These are phyloP conservation scores for Drosophila mayri DNA, from an alignment of 1,140 invertebrate genomes.

Conservation along the genomic window DNA sequence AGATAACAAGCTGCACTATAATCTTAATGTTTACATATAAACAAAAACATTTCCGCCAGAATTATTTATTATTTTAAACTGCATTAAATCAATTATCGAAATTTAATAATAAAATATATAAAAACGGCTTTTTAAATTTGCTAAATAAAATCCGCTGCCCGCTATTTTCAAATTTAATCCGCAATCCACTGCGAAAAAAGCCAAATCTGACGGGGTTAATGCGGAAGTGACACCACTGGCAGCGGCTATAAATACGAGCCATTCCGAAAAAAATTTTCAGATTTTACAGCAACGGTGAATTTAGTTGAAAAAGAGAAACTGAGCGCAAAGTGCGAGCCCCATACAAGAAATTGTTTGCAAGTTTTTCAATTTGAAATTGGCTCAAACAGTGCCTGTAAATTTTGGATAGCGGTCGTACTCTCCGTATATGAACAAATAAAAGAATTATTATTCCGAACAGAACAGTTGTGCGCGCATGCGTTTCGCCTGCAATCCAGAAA, in stretches of 20 bases:
- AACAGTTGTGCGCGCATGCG: slow-evolving; percentile 49
- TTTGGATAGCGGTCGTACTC: slow-evolving; percentile 62
- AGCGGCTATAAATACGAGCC: slow-evolving; percentile 11
- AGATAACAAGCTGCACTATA: no score
- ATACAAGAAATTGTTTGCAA: slow-evolving; percentile 5
- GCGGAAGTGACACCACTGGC: neutral
- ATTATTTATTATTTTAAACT: no score
- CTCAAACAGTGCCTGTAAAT: neutral
- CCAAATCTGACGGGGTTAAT: neutral
- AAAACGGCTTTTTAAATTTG: no score
- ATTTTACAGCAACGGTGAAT: slow-evolving; percentile 3
- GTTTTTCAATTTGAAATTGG: slow-evolving; percentile 1
- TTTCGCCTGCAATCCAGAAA: slow-evolving; percentile 39
- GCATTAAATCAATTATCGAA: no score
- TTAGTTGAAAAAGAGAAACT: neutral
- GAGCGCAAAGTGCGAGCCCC: slow-evolving; percentile 3
- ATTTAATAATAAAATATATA: no score
- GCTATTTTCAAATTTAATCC: no score
- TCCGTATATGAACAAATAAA: slow-evolving; percentile 10
- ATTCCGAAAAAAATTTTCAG: slow-evolving; percentile 8
- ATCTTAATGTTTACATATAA: no score
- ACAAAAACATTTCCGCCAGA: no score
- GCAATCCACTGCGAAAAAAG: no score
- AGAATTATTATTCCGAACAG: neutral
- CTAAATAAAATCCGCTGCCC: no score